Percentiles rank a stretch among this genome's conserved stretches.
Conservation (phyloP, 2,888 invertebrate species). For the Lathronympha strigana region DNA sequence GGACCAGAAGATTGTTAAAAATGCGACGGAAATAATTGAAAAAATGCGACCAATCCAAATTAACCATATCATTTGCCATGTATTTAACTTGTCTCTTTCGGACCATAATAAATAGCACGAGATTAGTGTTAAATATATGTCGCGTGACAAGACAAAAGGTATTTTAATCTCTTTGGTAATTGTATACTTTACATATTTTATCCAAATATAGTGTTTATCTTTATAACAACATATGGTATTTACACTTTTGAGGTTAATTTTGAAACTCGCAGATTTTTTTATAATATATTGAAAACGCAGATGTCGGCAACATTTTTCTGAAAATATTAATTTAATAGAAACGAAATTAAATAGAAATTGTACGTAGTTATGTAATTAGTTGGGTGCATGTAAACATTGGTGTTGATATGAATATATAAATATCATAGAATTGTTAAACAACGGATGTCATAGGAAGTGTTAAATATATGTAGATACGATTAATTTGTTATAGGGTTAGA, state of each 20-base stretch:
- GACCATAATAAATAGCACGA: conserved; percentile 7
- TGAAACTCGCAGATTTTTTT: conserved; percentile 19
- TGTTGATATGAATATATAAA: conserved; percentile 43
- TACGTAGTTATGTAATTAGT: conserved; percentile 45
- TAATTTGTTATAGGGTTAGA: conserved; percentile 25
- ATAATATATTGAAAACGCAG: conserved; percentile 19
- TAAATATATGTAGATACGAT: conserved; percentile 36
- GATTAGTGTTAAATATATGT: background rate
- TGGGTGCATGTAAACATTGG: conserved; percentile 44
- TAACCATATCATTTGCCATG: background rate
- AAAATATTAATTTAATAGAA: conserved; percentile 18
- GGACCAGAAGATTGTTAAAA: conserved; percentile 35
- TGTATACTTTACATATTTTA: conserved; percentile 16
- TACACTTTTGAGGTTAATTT: conserved; percentile 4
- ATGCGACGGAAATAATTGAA: conserved; percentile 19
- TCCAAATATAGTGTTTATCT: conserved; percentile 1
- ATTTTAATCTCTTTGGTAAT: conserved; percentile 18
- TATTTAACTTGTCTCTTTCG: background rate
- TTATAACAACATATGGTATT: too few species aligned
- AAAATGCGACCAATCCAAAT: conserved; percentile 9
- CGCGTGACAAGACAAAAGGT: background rate
- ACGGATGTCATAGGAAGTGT: conserved; percentile 30
- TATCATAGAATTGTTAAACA: conserved; percentile 37
- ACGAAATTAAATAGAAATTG: conserved; percentile 17
- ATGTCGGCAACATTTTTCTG: conserved; percentile 19